These are phyloP conservation scores for Punctoribates punctum DNA, from an alignment of 2,888 invertebrate genomes.

Conservation along the genomic window DNA sequence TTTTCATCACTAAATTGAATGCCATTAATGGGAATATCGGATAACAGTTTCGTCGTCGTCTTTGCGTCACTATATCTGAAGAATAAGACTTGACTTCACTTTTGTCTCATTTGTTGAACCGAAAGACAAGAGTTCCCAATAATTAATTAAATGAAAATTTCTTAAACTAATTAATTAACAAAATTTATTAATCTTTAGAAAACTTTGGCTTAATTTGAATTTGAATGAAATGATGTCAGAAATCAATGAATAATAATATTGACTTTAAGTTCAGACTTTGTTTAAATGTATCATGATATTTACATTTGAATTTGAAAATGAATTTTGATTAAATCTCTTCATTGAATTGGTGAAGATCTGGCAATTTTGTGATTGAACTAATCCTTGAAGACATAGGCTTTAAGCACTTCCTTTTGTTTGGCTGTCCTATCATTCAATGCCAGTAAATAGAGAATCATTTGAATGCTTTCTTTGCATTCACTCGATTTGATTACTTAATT, in stretches of 20 bases:
- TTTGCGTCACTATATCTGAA: too few relatives aligned
- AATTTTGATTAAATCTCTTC: not conserved
- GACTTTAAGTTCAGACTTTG: not conserved
- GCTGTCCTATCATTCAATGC: not conserved
- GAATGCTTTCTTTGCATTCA: not conserved
- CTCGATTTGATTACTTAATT: not conserved
- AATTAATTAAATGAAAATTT: not conserved
- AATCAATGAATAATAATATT: too few relatives aligned
- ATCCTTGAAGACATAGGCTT: constrained; percentile 5
- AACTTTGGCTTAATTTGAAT: too few relatives aligned
- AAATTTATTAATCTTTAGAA: not conserved
- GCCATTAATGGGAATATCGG: too few relatives aligned
- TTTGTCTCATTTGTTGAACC: too few relatives aligned
- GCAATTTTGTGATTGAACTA: not conserved
- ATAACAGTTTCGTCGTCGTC: too few relatives aligned
- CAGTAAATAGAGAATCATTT: not conserved
- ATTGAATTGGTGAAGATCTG: not conserved
- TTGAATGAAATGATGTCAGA: too few relatives aligned
- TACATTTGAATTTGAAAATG: not conserved
- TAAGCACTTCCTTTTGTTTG: not conserved
- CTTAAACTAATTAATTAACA: not conserved
- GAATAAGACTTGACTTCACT: too few relatives aligned
- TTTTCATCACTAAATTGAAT: too few relatives aligned
- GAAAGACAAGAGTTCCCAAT: too few relatives aligned
- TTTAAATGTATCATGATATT: not conserved